phyloP scores from a whole-genome alignment of 2,113 vertebrate species.

The Thamnaconus septentrionalis region DNA sequence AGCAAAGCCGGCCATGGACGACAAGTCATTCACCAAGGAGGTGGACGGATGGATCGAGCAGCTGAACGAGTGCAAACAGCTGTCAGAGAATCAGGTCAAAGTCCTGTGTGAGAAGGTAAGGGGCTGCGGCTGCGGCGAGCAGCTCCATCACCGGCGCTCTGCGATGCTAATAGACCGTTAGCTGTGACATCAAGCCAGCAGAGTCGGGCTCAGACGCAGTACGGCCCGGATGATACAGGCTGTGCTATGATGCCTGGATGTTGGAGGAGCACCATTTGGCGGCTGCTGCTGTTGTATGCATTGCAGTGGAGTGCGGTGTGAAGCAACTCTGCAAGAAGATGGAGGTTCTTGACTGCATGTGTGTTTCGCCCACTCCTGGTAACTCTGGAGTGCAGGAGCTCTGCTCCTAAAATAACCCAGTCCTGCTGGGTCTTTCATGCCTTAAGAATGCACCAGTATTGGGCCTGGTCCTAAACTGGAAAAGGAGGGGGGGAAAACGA shows the following conservation, averaged over 20 bases:
- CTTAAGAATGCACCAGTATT: neutral
- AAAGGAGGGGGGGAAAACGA: too few species aligned
- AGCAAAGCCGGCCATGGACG: constrained; percentile 80
- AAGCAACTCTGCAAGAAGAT: constrained; percentile 43
- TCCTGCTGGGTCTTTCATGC: neutral
- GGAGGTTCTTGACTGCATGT: constrained; percentile 44
- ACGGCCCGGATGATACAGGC: neutral
- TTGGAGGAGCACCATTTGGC: constrained; percentile 40
- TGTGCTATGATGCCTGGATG: constrained; percentile 19
- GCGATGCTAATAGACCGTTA: neutral
- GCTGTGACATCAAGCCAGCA: too few species aligned
- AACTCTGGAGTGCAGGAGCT: constrained; percentile 18
- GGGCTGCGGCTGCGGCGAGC: constrained; percentile 17
- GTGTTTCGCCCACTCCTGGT: constrained; percentile 49
- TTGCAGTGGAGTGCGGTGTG: constrained; percentile 8
- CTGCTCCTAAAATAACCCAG: constrained; percentile 3
- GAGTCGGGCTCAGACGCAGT: too few species aligned
- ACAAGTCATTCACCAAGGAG: constrained; percentile 94
- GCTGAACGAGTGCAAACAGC: constrained; percentile 94
- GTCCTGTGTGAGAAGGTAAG: constrained; percentile 93
- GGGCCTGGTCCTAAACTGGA: too few species aligned
- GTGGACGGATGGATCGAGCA: constrained; percentile 96
- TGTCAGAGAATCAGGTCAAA: constrained; percentile 93
- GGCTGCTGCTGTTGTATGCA: constrained; percentile 7
- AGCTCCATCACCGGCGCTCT: neutral